A percentile compares a stretch with the other conserved stretches of the same genome.
These are phyloP conservation scores for Meles meles DNA, from an alignment of 2,113 vertebrate genomes.

Conservation along the genomic window DNA sequence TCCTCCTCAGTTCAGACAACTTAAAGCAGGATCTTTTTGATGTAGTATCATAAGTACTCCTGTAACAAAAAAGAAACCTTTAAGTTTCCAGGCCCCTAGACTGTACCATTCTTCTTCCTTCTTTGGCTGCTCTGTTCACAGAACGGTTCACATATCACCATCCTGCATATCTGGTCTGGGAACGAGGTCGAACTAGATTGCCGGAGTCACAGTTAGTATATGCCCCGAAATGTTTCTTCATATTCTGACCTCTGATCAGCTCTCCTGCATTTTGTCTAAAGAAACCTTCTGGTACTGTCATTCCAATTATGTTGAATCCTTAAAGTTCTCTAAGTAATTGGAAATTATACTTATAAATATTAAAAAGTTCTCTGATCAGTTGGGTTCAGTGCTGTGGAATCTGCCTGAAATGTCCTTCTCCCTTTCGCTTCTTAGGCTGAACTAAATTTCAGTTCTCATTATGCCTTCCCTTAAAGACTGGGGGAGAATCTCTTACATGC, in stretches of 20 bases:
- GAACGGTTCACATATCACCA: background rate
- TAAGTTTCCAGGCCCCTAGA: background rate
- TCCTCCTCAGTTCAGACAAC: background rate
- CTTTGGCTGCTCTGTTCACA: conserved; percentile 5
- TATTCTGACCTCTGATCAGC: background rate
- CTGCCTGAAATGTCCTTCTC: background rate
- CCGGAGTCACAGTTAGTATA: background rate
- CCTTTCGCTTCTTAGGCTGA: background rate
- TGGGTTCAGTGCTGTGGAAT: background rate
- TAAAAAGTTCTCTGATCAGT: background rate
- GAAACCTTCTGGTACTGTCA: background rate
- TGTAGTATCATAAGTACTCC: background rate
- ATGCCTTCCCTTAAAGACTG: background rate
- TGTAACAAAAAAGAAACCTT: background rate
- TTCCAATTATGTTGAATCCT: background rate
- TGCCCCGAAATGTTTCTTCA: background rate
- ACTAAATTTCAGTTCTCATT: background rate
- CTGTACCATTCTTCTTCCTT: background rate
- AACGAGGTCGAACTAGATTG: background rate
- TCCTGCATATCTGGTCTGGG: background rate
- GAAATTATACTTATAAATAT: background rate
- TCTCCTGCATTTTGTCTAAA: background rate
- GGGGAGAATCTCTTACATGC: background rate
- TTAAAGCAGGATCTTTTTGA: background rate
- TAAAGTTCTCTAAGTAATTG: background rate